Base-by-base conservation (phyloP, 2,888 invertebrate genomes). In the Malthinus flaveolus region DNA sequence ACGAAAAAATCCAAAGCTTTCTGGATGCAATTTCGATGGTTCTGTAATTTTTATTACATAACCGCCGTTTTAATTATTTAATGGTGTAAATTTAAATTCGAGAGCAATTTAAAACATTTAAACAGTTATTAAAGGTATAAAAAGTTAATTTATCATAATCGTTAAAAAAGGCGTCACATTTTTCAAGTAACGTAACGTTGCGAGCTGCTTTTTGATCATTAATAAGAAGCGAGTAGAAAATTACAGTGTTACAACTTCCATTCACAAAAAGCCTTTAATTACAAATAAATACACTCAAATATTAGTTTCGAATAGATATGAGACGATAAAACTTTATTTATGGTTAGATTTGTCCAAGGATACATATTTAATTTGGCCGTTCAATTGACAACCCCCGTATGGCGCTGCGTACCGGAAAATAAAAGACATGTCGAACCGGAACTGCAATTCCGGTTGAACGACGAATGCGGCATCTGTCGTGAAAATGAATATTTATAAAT, bases 381-480 rank as follows among this genome's bases (percentile, higher is more conserved):
- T 69, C 69, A 69, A 75, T 73, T 72, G 74, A 72, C 71, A 70
- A 66, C 68, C 68, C 65, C 73, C 72, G 71, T 74, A 73, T 71
- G 72, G 71, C 71, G 71, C 69, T 67, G 65, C 62, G 57, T 58
- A 61, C 66, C 71, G 73, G 73, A 70, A 72, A 72, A 73, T 72
- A 72, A 74, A 68, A 72, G 74, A 74, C 72, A 73, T 72, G 66
- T 64, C 66, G 66, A 63, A 68, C 77, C 78, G 78, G 78, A 78
- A 77, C 76, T 74, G 74, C 73, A 74, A 77, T 78, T 78, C 78
- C 78, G 78, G 77, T 75, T 66, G 64, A 62, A 71, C 73, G 68
- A 66, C 66, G 63, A 64, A 62, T 60, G 66, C 69, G 67, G 68
- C 71, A 71, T 71, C 71, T 71, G 71, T 70, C 69, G 68, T 66